Conservation (phyloP, 1,140 invertebrate species). For the Sitobion miscanthi region DNA sequence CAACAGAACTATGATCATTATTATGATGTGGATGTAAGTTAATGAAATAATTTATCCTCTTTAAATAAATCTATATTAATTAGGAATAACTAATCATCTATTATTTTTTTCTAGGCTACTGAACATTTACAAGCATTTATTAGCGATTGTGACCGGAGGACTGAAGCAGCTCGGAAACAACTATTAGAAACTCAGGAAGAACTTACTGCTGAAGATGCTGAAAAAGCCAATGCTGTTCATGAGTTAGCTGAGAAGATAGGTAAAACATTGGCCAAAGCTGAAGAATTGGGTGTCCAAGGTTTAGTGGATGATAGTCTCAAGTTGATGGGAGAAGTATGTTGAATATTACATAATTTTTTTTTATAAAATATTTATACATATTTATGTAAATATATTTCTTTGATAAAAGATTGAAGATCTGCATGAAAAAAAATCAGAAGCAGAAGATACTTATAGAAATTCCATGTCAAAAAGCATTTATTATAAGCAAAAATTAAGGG, state of each 20-base stretch:
- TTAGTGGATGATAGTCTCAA: conserved; percentile 92
- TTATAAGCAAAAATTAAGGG: conserved; percentile 96
- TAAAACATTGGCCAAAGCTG: conserved; percentile 92
- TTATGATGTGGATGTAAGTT: conserved; percentile 97
- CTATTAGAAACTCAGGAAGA: conserved; percentile 97
- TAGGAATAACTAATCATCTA: background rate
- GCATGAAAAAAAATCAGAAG: conserved; percentile 87
- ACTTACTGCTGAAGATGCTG: conserved; percentile 91
- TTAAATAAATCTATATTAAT: background rate
- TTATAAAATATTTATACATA: conserved; percentile 6
- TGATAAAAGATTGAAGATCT: conserved; percentile 80
- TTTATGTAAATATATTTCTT: conserved; percentile 15
- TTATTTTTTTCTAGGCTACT: conserved; percentile 77
- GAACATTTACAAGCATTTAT: conserved; percentile 96
- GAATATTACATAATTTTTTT: background rate
- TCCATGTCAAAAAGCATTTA: conserved; percentile 98
- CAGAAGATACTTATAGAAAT: conserved; percentile 94
- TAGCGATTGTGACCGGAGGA: conserved; percentile 91
- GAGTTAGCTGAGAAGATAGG: conserved; percentile 96
- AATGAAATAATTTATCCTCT: background rate
- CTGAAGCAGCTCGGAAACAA: conserved; percentile 90
- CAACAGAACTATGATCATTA: conserved; percentile 91
- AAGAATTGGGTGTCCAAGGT: conserved; percentile 91
- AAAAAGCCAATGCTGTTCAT: conserved; percentile 92
- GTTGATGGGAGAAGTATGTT: conserved; percentile 85